phyloP scores from a whole-genome alignment of 1,140 invertebrate genomes.

The Tetragonula clypearis region DNA sequence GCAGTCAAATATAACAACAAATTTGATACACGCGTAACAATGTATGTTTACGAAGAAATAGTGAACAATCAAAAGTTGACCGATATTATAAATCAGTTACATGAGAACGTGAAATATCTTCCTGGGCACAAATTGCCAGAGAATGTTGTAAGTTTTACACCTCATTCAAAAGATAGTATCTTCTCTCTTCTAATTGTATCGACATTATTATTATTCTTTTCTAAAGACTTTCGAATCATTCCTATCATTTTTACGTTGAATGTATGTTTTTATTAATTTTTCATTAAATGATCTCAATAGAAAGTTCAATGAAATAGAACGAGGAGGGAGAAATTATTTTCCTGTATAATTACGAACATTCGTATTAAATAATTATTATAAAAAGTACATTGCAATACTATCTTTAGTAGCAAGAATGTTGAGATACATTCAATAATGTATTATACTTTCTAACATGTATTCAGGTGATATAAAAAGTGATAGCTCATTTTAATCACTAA shows the following conservation, averaged over 20 bases:
- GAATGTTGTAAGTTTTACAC: constrained; percentile 81
- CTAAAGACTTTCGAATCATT: not conserved
- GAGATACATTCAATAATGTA: too few species aligned
- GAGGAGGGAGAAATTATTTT: too few species aligned
- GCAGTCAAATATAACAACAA: constrained; percentile 84
- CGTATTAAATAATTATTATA: too few species aligned
- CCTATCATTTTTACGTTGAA: not conserved
- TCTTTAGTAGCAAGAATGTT: too few species aligned
- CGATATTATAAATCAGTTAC: constrained; percentile 90
- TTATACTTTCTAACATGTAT: too few species aligned
- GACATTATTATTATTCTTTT: not conserved
- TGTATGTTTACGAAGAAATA: constrained; percentile 91
- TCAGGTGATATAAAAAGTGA: too few species aligned
- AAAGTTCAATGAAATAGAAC: not conserved
- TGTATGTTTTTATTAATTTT: not conserved
- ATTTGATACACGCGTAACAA: constrained; percentile 86
- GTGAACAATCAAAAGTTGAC: constrained; percentile 88
- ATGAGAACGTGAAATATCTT: constrained; percentile 92
- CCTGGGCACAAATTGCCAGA: constrained; percentile 87
- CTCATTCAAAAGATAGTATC: not conserved
- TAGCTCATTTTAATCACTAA: not conserved
- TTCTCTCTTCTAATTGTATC: not conserved
- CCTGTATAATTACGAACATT: not conserved
- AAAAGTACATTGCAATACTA: too few species aligned
- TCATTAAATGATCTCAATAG: not conserved